phyloP scores from a whole-genome alignment of 2,113 vertebrate genomes.

The Melospiza melodia region DNA sequence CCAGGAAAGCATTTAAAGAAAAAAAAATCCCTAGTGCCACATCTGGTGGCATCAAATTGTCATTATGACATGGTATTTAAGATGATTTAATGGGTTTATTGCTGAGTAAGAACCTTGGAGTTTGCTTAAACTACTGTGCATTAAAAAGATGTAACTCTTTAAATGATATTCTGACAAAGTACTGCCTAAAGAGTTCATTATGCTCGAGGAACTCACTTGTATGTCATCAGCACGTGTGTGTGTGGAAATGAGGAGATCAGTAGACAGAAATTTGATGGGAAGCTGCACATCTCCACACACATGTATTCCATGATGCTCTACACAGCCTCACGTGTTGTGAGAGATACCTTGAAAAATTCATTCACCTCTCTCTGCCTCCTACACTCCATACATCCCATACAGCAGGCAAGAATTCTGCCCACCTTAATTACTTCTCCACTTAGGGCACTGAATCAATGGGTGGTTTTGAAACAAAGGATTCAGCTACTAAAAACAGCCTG shows the following conservation, averaged over 20 bases:
- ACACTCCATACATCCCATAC: neutral
- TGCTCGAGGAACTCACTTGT: neutral
- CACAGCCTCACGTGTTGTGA: neutral
- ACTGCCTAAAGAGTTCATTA: constrained; percentile 57
- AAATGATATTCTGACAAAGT: constrained; percentile 67
- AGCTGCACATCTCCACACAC: neutral
- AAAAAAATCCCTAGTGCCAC: constrained; percentile 69
- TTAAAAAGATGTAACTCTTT: constrained; percentile 67
- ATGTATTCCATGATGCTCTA: neutral
- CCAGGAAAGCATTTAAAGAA: constrained; percentile 56
- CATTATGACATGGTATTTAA: constrained; percentile 82
- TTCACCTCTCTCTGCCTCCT: neutral
- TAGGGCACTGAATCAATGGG: constrained; percentile 51
- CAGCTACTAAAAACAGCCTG: constrained; percentile 46
- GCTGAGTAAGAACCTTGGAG: constrained; percentile 66
- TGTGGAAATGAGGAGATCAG: neutral
- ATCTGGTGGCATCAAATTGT: constrained; percentile 78
- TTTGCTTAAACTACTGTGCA: constrained; percentile 76
- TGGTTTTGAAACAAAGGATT: constrained; percentile 63
- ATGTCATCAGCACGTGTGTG: neutral
- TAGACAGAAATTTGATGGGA: neutral
- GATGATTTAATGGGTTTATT: constrained; percentile 79
- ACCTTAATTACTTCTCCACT: constrained; percentile 48
- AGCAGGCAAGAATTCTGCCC: constrained; percentile 13
- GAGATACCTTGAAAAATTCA: neutral